These are phyloP conservation scores for Trypoxylon attenuatum DNA, from an alignment of 2,888 invertebrate species.

Conservation along the genomic window DNA sequence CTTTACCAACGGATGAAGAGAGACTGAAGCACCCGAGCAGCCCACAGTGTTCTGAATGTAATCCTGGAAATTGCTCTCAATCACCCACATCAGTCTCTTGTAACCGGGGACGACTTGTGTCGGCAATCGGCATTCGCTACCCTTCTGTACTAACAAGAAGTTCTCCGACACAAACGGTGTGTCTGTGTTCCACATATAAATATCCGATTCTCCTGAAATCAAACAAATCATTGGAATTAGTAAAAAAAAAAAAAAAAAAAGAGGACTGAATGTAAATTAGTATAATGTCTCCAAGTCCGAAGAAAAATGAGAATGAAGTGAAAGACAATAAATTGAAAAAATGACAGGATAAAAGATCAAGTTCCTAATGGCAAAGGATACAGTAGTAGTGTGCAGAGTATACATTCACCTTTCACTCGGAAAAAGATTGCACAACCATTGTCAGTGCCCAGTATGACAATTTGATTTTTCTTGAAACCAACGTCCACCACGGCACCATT, in stretches of 20 bases:
- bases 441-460: conserved; percentile 79
- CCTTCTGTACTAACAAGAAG: conserved; percentile 78
- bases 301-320: no score
- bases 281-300: no score
- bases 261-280: no score
- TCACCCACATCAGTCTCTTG: conserved; percentile 79
- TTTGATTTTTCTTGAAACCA: conserved; percentile 77
- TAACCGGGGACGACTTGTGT: conserved; percentile 80
- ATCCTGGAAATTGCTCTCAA: conserved; percentile 82
- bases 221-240: no score
- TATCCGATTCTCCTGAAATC: conserved; percentile 76
- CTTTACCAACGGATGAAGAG: conserved; percentile 79
- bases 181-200: conserved; percentile 81
- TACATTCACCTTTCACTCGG: conserved; percentile 73
- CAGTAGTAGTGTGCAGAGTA: no score
- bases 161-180: conserved; percentile 77
- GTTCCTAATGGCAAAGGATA: no score
- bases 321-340: background rate
- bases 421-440: conserved; percentile 79
- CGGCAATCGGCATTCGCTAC: conserved; percentile 78
- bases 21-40: conserved; percentile 79
- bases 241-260: no score
- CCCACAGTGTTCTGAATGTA: conserved; percentile 79
- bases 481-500: conserved; percentile 78
- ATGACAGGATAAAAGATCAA: no score